Conservation (phyloP, 1,140 invertebrate genomes). For the Agrypnia vestita region DNA sequence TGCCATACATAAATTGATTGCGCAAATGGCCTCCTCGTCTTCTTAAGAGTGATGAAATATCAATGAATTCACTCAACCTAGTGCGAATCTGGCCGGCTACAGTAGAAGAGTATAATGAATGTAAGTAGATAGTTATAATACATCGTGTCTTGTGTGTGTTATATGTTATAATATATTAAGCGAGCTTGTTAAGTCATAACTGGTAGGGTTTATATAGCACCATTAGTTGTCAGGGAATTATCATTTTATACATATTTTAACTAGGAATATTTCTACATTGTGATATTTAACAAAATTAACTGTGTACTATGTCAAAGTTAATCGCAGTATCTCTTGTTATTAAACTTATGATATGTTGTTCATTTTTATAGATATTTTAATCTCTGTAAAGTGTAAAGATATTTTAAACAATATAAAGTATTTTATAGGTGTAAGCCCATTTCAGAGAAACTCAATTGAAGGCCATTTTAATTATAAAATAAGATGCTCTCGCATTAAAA, state of each 20-base stretch:
- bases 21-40: too few species aligned
- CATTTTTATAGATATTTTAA: slow-evolving; percentile 41
- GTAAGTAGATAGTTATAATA: too few species aligned
- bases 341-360: slow-evolving; percentile 11
- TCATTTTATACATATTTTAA: slow-evolving; percentile 23
- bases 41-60: too few species aligned
- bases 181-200: slow-evolving; percentile 20
- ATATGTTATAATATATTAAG: background rate
- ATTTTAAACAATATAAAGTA: slow-evolving; percentile 23
- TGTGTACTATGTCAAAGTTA: background rate
- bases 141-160: background rate
- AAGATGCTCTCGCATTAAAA: slow-evolving; percentile 38
- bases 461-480: slow-evolving; percentile 33
- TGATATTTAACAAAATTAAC: slow-evolving; percentile 43
- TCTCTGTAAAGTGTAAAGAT: slow-evolving; percentile 29
- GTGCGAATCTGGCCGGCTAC: too few species aligned
- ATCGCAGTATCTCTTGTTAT: slow-evolving; percentile 5
- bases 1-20: too few species aligned
- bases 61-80: too few species aligned
- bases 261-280: slow-evolving; percentile 39
- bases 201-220: background rate
- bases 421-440: slow-evolving; percentile 20
- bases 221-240: too few species aligned
- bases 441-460: slow-evolving; percentile 25
- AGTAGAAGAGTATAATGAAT: too few species aligned